phyloP scores from a whole-genome alignment of 2,113 vertebrate species.

The Baryphthengus martii region DNA sequence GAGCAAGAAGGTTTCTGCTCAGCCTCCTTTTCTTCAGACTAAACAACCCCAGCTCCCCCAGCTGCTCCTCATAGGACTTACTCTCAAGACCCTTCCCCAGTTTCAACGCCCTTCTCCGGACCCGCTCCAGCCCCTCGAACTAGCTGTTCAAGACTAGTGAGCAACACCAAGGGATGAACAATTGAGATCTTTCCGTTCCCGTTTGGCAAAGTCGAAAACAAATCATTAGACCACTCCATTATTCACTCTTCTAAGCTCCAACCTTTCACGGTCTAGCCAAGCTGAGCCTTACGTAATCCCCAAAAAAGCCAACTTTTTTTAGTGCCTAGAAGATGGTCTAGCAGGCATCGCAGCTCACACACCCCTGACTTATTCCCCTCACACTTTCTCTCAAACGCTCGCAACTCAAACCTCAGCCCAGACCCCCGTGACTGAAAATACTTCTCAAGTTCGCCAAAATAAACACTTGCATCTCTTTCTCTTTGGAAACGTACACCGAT shows the following conservation, averaged over 20 bases:
- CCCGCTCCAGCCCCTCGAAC: too few relatives aligned
- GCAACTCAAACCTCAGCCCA: not conserved
- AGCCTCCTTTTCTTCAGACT: too few relatives aligned
- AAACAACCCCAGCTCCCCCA: too few relatives aligned
- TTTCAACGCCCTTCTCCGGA: too few relatives aligned
- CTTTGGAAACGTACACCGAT: not conserved
- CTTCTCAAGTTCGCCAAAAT: not conserved
- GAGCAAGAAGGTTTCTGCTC: too few relatives aligned
- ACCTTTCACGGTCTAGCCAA: not conserved
- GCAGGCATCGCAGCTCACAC: not conserved
- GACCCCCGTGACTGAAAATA: not conserved
- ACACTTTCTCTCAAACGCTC: not conserved
- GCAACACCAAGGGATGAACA: not conserved
- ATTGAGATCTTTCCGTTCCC: not conserved
- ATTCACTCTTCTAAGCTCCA: not conserved
- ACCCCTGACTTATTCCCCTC: not conserved
- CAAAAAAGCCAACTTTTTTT: not conserved
- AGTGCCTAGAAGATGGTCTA: conserved; percentile 25
- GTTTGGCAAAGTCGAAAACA: not conserved
- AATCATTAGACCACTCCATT: not conserved
- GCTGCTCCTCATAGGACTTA: too few relatives aligned
- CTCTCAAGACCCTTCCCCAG: too few relatives aligned
- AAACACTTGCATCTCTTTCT: not conserved
- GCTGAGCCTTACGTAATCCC: not conserved
- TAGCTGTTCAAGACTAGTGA: not conserved